A percentile compares a stretch with the other conserved stretches of the same genome.
phyloP scores from a whole-genome alignment of 2,797 vertebrate genomes.

The Etheostoma perlongum region DNA sequence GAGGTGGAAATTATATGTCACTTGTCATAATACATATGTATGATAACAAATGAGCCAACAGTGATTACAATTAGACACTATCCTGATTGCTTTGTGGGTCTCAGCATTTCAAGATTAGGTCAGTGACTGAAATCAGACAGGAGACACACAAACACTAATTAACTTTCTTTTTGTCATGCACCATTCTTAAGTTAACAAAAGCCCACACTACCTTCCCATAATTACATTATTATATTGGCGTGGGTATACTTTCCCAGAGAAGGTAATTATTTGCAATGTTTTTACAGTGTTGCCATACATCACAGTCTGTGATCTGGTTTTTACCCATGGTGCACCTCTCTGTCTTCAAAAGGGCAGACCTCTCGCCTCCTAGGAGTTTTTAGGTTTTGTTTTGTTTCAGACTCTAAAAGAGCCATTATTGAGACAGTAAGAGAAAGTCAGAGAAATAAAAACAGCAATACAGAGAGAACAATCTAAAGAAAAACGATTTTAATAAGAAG shows the following conservation, averaged over 20 bases:
- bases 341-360: constrained; percentile 59
- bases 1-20: constrained; percentile 60
- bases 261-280: constrained; percentile 60
- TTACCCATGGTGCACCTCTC: constrained; percentile 47
- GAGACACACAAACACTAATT: constrained; percentile 66
- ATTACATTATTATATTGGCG: constrained; percentile 65
- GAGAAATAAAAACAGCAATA: not conserved
- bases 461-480: not conserved
- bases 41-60: constrained; percentile 54
- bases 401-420: constrained; percentile 33
- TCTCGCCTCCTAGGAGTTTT: constrained; percentile 46
- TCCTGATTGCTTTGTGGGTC: constrained; percentile 68
- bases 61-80: constrained; percentile 71
- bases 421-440: constrained; percentile 14
- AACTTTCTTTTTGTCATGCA: constrained; percentile 60
- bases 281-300: constrained; percentile 48
- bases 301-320: constrained; percentile 36
- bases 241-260: constrained; percentile 62
- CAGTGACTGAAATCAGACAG: constrained; percentile 63
- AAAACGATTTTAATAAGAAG: not conserved
- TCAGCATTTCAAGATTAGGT: constrained; percentile 59
- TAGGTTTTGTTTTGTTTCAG: constrained; percentile 43
- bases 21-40: constrained; percentile 63
- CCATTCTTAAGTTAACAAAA: constrained; percentile 60
- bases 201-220: constrained; percentile 55